Base-by-base conservation (phyloP, 2,888 invertebrate species). In the Eurytoma californica region DNA sequence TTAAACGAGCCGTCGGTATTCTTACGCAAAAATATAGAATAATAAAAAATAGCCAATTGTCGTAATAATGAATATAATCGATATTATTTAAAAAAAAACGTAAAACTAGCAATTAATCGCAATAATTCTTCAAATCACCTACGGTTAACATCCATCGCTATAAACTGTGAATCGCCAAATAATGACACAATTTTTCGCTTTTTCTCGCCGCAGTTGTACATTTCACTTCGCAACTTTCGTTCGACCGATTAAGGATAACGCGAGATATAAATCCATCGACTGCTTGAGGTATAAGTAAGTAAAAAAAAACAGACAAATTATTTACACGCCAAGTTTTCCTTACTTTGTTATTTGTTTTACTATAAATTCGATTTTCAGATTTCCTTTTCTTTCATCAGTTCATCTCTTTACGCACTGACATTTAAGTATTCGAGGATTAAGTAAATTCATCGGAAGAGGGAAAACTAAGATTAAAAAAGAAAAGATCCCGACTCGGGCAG, bases 401-500 rank as follows among this genome's bases (percentile, higher is more conserved):
- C 14, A 49, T 58, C 24, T n/a, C 49, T 28, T 3, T 28, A 66
- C 51, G 63, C 60, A 24, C 66, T 61, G 24, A 73, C 85, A 85
- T 83, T 86, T 86, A 85, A 84, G 84, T 76, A 75, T 72, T 51
- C 58, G 12, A 55, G 61, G 1, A 83, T 86, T 86, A 86, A 86
- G 86, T 86, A 86, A 84, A 84, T 82, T 75, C 82, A 82, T 68
- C 79, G 81, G 57, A 39, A 39, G 39, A 58, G 58, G 47, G 47
- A 30, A 30, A 63, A 16, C 16, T 51, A 72, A 13, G 39, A 13
- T 51, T 18, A 51, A 63, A 66, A 49, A 57, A 51, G 51, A 63
- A 73, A 24, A 72, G 68, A 12, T 51, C 68, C 67, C 72, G 14
- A 18, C 28, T 39, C 20, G 61, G 51, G 83, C 82, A 81, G 66